Base-by-base conservation (phyloP, 2,888 invertebrate genomes). In the Synanthedon tipuliformis region DNA sequence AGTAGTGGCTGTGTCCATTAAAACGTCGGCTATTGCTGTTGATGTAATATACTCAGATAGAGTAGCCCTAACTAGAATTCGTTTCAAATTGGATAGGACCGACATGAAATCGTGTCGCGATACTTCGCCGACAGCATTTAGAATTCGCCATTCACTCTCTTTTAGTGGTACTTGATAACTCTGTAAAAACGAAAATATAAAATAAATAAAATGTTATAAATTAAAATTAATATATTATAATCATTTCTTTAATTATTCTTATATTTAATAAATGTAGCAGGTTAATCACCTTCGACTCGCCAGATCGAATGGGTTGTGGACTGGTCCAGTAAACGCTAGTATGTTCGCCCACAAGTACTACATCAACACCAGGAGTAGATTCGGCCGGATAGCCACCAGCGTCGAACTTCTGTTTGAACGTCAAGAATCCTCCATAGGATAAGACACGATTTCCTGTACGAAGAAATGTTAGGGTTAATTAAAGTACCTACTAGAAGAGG, bases 361-460 rank as follows among this genome's bases (percentile, higher is more conserved):
- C 90, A 75, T 97, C 96, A 50, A 91, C 92, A 68, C 95, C 96
- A 15, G 90, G 90, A 50, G 87, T 84, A 1, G 88, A 83, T 3
- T 61, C 56, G 8, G 69, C 65, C 11, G 80, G 78, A 51, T 75
- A 67, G 1, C 90, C 89, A 15, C 88, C 85, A 0, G 91, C 90
- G 4, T 89, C 88, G 63, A 92, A 95, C 55, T 89, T 89, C 64
- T 96, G 92, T 0, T 92, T 92, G 56, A 96, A 90, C 13, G 91
- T 91, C 4, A 98, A 75, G 52, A 89, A 88, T 0, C 97, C 97
- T 1, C 97, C 97, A 71, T 97, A 98, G 0, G 97, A 96, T 54
- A 93, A 89, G 7, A 97, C 88, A 83, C 94, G 89, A 68, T 94
- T 92, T 48, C 93, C 94, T 69, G 57, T 3, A 50, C 49, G 51